Conservation (phyloP, 2,888 invertebrate species). For the Xestoiulus laeticollis region DNA sequence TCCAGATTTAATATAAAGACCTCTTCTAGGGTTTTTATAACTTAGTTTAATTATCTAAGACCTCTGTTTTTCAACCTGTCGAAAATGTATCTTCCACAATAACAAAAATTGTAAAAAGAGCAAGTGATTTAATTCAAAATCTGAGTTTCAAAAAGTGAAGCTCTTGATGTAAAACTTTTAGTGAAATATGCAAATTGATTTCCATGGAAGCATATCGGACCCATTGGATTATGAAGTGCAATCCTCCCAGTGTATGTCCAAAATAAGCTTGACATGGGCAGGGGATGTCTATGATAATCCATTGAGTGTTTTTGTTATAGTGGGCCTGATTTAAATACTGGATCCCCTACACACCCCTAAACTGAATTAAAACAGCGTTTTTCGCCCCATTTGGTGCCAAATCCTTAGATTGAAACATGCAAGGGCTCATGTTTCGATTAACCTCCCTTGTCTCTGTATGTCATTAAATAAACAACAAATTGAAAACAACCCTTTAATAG, state of each 20-base stretch:
- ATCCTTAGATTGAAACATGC: not conserved
- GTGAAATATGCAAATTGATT: slow-evolving; percentile 31
- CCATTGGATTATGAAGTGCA: not conserved
- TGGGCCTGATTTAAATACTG: not conserved
- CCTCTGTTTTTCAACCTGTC: no score
- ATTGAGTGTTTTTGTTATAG: not conserved
- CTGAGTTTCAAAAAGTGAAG: no score
- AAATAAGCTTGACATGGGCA: not conserved
- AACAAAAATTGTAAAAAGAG: no score
- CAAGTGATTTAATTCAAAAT: not conserved
- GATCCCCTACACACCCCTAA: not conserved
- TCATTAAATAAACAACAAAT: slow-evolving; percentile 17
- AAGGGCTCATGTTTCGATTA: slow-evolving; percentile 27
- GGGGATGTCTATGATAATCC: not conserved
- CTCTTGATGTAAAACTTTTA: not conserved
- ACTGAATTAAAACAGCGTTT: not conserved
- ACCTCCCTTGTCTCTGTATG: not conserved
- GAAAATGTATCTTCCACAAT: no score
- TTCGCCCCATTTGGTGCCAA: slow-evolving; percentile 11
- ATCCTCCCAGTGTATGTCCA: no score
- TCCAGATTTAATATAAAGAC: not conserved
- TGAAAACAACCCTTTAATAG: slow-evolving; percentile 36
- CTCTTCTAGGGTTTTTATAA: no score
- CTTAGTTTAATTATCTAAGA: no score
- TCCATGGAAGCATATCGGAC: not conserved